Percentiles rank a stretch among this genome's conserved stretches.
Evolutionary conservation across 2,113 vertebrate species (phyloP).

Genomic region (Guaruba guarouba): DNA sequence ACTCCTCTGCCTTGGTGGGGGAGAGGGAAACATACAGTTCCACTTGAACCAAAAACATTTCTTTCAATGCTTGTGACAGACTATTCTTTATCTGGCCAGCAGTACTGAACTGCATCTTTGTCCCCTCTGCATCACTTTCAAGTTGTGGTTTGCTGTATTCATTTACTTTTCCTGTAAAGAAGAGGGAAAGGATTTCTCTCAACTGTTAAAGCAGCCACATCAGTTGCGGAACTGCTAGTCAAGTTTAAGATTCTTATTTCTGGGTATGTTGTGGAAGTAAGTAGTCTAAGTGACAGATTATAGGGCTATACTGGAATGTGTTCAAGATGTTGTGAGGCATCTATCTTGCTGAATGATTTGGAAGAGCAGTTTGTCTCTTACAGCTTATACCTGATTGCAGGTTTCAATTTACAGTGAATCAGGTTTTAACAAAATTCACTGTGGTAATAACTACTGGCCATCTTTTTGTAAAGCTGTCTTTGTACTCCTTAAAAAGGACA

Average conservation of each 20-base stretch:
- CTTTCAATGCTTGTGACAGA: background rate
- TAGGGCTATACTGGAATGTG: background rate
- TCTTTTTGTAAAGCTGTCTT: constrained; percentile 50
- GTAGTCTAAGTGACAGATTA: background rate
- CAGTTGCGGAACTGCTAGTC: background rate
- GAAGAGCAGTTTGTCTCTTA: background rate
- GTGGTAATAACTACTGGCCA: background rate
- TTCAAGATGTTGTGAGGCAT: background rate
- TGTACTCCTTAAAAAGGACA: constrained; percentile 20
- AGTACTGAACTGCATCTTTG: background rate
- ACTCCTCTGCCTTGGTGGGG: background rate
- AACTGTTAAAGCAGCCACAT: background rate
- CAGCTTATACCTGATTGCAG: background rate
- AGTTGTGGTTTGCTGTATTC: background rate
- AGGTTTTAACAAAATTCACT: background rate
- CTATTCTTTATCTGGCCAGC: background rate
- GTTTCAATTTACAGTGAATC: background rate
- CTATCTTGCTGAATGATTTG: background rate
- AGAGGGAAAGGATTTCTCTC: background rate
- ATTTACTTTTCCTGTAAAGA: background rate
- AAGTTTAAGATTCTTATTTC: background rate
- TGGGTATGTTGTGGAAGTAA: background rate
- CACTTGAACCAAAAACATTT: background rate
- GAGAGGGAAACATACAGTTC: background rate
- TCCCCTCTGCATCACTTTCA: background rate